phyloP scores from a whole-genome alignment of 1,140 invertebrate species.

The Drosophila gunungcola region DNA sequence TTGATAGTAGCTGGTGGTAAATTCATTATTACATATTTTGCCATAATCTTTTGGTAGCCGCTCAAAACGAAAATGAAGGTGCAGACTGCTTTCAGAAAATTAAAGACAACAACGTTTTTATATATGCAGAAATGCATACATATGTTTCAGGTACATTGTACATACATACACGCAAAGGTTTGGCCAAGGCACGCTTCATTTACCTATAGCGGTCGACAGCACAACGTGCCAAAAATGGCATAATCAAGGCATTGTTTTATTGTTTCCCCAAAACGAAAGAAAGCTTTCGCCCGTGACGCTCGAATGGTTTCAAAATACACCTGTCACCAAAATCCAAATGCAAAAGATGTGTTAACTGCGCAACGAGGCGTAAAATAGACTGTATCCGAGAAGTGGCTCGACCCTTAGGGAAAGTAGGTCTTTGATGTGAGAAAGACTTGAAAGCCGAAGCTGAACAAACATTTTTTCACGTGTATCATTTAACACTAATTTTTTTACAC shows the following conservation, averaged over 20 bases:
- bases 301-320: neutral
- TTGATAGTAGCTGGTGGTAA: too few relatives aligned
- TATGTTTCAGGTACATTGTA: too few relatives aligned
- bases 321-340: neutral
- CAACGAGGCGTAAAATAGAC: neutral
- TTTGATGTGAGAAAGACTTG: too few relatives aligned
- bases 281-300: conserved; percentile 4
- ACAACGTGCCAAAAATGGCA: conserved; percentile 19
- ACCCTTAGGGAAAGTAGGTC: too few relatives aligned
- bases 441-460: too few relatives aligned
- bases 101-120: too few relatives aligned
- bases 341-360: neutral
- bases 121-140: neutral
- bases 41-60: too few relatives aligned
- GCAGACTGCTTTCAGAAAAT: too few relatives aligned
- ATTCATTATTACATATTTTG: too few relatives aligned
- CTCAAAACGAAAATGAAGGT: too few relatives aligned
- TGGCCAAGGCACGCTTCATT: conserved; percentile 11
- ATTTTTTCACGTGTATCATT: too few relatives aligned
- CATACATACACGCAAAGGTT: neutral
- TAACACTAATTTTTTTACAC: too few relatives aligned
- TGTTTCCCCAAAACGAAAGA: neutral
- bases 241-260: conserved; percentile 19
- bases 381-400: neutral
- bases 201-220: conserved; percentile 8